Evolutionary conservation across 2,797 vertebrate genomes (phyloP).

Genomic region (Coreius guichenoti): DNA sequence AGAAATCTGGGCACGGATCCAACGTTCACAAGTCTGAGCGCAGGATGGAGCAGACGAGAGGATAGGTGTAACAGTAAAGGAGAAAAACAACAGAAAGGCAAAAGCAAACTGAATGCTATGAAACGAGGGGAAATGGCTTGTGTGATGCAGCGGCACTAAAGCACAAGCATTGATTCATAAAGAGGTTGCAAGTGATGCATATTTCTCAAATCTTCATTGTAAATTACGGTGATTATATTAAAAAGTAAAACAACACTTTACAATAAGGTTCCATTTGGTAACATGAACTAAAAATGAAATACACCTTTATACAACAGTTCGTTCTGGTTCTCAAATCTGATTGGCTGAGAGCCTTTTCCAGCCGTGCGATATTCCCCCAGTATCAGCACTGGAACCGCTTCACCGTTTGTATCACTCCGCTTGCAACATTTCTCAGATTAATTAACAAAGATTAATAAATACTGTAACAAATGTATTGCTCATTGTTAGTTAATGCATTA

Average conservation of each 20-base stretch:
- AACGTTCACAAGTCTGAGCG: conserved; percentile 64
- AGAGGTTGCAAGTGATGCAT: background rate
- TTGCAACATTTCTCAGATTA: too few relatives aligned
- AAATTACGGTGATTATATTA: background rate
- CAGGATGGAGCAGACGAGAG: conserved; percentile 50
- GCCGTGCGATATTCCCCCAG: too few relatives aligned
- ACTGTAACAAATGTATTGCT: too few relatives aligned
- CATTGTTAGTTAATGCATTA: too few relatives aligned
- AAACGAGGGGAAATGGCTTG: background rate
- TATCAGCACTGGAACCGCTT: too few relatives aligned
- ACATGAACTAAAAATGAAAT: background rate
- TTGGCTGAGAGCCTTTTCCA: too few relatives aligned
- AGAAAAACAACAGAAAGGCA: conserved; percentile 45
- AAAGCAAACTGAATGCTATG: background rate
- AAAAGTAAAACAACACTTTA: background rate
- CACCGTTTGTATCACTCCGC: too few relatives aligned
- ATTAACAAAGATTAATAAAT: too few relatives aligned
- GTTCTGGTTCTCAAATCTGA: too few relatives aligned
- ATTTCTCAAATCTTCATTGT: background rate
- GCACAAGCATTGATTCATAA: background rate
- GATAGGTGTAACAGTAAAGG: conserved; percentile 35
- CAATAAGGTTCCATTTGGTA: background rate
- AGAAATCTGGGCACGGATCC: conserved; percentile 56
- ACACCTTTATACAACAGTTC: too few relatives aligned
- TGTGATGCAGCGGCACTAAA: background rate